Evolutionary conservation across 2,797 vertebrate species (phyloP).

Genomic region (Coreius guichenoti): DNA sequence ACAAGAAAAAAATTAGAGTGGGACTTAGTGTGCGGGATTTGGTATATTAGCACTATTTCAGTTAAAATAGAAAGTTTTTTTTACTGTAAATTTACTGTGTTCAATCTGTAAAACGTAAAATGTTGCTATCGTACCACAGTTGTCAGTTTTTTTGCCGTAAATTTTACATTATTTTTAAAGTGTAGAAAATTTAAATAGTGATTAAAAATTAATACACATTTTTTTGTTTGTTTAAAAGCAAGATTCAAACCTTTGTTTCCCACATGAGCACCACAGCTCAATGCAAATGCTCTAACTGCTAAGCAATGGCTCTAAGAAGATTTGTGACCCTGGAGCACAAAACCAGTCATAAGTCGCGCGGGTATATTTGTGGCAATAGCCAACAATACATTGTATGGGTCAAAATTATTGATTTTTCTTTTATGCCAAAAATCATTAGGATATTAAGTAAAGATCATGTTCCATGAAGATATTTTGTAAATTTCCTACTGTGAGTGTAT

Average conservation of each 20-base stretch:
- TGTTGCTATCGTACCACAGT: not conserved
- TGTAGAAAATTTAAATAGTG: not conserved
- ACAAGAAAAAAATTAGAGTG: not conserved
- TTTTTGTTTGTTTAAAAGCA: not conserved
- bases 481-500: no score
- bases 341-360: no score
- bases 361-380: no score
- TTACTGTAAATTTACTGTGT: not conserved
- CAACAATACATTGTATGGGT: no score
- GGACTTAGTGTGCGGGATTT: not conserved
- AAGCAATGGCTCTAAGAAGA: no score
- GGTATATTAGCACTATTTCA: not conserved
- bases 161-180: not conserved
- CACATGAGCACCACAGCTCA: not conserved
- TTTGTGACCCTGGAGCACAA: not conserved
- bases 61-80: not conserved
- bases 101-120: not conserved
- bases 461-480: no score
- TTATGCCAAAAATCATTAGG: no score
- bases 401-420: no score
- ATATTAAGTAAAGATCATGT: no score
- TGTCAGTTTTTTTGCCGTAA: not conserved
- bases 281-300: not conserved
- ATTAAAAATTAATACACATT: not conserved
- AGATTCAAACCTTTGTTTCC: not conserved